Base-by-base conservation (phyloP, 2,888 invertebrate species). In the Drosophila macrothrix region DNA sequence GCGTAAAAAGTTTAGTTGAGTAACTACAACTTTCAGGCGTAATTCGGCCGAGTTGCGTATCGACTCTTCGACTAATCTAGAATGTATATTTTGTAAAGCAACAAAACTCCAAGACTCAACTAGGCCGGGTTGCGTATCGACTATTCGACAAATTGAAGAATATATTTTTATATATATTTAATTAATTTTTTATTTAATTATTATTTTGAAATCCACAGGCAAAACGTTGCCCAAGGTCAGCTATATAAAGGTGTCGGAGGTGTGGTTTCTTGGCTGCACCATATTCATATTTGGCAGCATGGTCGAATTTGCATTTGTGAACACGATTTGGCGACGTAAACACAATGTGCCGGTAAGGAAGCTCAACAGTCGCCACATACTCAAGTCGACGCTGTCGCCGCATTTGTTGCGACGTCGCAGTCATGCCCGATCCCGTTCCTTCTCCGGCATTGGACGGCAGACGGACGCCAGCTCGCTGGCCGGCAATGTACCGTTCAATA, bases 281-380 rank as follows among this genome's bases (percentile, higher is more conserved):
- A 95, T 96, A 53, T 97, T 97, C 90, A 96, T 97, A 80, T 97
- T 97, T 93, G 96, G 96, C 25, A 97, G 97, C 16, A 95, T 97
- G 91, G 96, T 97, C 0, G 97, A 97, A 92, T 97, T 97, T 90
- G 97, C 97, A 7, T 97, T 97, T 89, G 97, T 97, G 52, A 97
- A 97, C 91, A 97, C 96, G 10, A 97, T 97, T 90, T 97, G 97
- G 96, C 95, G 97, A 67, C 94, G 97, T 92, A 97, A 96, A 96
- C 91, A 88, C 43, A 93, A 92, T 77, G 92, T 94, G 37, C 92
- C 93, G 64, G 80, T 93, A 2, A 92, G 92, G 61, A 93, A 93
- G 63, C 87, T 93, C 16, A 97, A 96, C 92, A 97, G 97, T 92
- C 97, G 96, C 91, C 96, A 97, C 88, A 97, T 97, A 64, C 93